phyloP scores from a whole-genome alignment of 2,113 vertebrate species.

The Helogale parvula region DNA sequence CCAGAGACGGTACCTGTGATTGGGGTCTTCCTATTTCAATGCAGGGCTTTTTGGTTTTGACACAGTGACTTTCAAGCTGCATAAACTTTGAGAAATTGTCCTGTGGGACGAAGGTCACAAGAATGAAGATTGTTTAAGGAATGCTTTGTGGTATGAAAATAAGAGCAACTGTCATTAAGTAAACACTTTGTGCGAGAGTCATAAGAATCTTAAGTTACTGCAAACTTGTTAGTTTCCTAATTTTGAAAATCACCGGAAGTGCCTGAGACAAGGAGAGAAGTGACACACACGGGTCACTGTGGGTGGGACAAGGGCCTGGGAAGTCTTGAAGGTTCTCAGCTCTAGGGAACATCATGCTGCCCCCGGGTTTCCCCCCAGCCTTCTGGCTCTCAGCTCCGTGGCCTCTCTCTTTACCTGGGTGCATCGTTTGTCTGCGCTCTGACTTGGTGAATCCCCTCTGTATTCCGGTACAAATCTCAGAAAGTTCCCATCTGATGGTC shows the following conservation, averaged over 20 bases:
- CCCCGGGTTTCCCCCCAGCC: not conserved
- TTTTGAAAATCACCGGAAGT: not conserved
- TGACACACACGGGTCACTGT: not conserved
- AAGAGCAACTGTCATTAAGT: not conserved
- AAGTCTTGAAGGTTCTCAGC: not conserved
- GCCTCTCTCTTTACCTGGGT: not conserved
- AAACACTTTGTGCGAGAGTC: not conserved
- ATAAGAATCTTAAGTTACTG: not conserved
- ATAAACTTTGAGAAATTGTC: not conserved
- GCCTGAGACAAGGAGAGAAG: not conserved
- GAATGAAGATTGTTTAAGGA: not conserved
- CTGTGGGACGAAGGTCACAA: not conserved
- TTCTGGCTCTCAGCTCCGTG: fast-evolving
- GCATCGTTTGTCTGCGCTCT: fast-evolving
- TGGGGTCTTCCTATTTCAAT: not conserved
- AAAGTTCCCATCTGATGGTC: not conserved
- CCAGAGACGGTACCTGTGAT: not conserved
- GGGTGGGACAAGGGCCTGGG: no score
- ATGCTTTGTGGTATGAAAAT: not conserved
- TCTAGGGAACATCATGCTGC: not conserved
- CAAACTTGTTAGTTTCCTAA: not conserved
- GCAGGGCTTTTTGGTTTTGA: not conserved
- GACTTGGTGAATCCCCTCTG: not conserved
- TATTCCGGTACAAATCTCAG: not conserved
- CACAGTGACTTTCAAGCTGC: not conserved